Evolutionary conservation across 2,888 invertebrate genomes (phyloP).

Genomic region (Chaetoderma sp.): DNA sequence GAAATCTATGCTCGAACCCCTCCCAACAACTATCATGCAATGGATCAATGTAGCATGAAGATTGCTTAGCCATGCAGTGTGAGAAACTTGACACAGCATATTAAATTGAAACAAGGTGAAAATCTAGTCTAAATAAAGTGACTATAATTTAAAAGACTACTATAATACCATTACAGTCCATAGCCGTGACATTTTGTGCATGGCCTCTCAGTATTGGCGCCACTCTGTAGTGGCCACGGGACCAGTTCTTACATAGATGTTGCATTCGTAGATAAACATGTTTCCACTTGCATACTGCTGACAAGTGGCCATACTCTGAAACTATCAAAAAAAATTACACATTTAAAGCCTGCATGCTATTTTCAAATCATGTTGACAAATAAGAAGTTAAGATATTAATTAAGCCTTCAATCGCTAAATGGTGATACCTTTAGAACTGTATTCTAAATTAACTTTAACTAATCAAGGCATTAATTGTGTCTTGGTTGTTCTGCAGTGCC

Average conservation of each 20-base stretch:
- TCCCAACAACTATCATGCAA: too few relatives aligned
- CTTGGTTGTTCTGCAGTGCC: too few relatives aligned
- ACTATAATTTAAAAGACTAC: not conserved
- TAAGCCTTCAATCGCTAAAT: not conserved
- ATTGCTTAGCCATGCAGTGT: not conserved
- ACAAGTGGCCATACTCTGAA: slow-evolving; percentile 47
- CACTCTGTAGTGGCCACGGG: slow-evolving; percentile 54
- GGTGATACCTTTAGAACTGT: too few relatives aligned
- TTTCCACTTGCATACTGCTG: slow-evolving; percentile 61
- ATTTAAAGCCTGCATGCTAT: too few relatives aligned
- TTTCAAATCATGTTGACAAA: too few relatives aligned
- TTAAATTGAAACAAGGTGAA: not conserved
- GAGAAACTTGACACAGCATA: not conserved
- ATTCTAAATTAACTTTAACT: too few relatives aligned
- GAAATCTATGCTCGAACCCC: too few relatives aligned
- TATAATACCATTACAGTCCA: slow-evolving; percentile 58
- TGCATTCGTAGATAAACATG: slow-evolving; percentile 53
- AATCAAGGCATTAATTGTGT: too few relatives aligned
- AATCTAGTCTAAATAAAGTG: not conserved
- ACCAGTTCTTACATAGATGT: slow-evolving; percentile 60
- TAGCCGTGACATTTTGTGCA: slow-evolving; percentile 56
- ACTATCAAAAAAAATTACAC: slow-evolving; percentile 36
- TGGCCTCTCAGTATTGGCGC: slow-evolving; percentile 56
- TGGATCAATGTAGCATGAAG: too few relatives aligned
- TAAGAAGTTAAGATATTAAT: too few relatives aligned